Evolutionary conservation across 2,888 invertebrate genomes (phyloP).

Genomic region (Nineta flava): DNA sequence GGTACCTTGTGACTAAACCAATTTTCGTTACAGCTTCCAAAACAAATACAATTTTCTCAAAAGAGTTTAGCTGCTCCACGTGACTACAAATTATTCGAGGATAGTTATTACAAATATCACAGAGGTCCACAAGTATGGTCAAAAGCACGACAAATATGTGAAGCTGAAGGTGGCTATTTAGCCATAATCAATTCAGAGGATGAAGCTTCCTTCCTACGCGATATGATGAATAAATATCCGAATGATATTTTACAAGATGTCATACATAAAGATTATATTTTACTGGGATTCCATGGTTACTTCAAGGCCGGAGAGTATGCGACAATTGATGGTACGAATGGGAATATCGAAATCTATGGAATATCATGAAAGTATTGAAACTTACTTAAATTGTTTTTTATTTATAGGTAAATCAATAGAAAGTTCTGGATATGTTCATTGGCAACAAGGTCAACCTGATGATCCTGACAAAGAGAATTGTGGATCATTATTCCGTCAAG

Average conservation of each 20-base stretch:
- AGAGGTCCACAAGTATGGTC: constrained; percentile 24
- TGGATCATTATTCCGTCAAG: constrained; percentile 28
- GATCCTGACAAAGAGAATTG: constrained; percentile 23
- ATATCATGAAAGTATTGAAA: too few species aligned
- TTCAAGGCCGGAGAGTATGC: constrained; percentile 23
- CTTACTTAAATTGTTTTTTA: too few species aligned
- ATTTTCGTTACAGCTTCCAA: too few species aligned
- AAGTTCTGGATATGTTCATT: constrained; percentile 23
- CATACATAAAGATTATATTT: neutral
- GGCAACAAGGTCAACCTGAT: constrained; percentile 27
- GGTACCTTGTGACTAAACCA: too few species aligned
- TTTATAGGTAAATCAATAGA: constrained; percentile 21
- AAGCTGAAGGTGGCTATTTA: constrained; percentile 22
- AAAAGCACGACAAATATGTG: constrained; percentile 24
- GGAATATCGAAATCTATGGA: too few species aligned
- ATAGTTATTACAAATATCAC: constrained; percentile 28
- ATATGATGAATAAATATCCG: constrained; percentile 16
- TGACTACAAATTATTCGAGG: too few species aligned
- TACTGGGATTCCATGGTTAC: constrained; percentile 22
- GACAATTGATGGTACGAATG: constrained; percentile 21
- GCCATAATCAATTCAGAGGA: constrained; percentile 24
- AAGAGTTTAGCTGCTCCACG: too few species aligned
- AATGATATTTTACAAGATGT: neutral
- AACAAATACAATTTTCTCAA: too few species aligned
- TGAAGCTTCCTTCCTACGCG: constrained; percentile 20